Percentiles rank a stretch among this genome's conserved stretches.
Conservation (phyloP, 2,888 invertebrate species). For the Schizotus pectinicornis region DNA sequence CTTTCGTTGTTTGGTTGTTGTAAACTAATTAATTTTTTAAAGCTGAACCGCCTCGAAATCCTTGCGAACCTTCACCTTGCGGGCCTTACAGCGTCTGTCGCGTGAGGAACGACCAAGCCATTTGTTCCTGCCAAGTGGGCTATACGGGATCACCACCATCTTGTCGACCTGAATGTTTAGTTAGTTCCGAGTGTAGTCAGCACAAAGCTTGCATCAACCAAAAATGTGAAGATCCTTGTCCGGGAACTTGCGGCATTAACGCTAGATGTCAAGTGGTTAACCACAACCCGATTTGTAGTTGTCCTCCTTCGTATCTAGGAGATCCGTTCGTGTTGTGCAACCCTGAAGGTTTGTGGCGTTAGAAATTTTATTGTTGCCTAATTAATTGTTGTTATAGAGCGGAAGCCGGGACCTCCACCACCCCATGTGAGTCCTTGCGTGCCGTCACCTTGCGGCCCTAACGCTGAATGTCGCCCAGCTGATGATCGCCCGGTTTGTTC, state of each 20-base stretch:
- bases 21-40: neutral
- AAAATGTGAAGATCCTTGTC: conserved; percentile 69
- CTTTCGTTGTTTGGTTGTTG: neutral
- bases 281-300: conserved; percentile 70
- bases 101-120: conserved; percentile 63
- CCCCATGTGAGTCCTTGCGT: conserved; percentile 69
- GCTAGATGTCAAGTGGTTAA: conserved; percentile 66
- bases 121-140: conserved; percentile 67
- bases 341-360: conserved; percentile 52
- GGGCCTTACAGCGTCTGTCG: conserved; percentile 68
- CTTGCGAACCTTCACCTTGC: conserved; percentile 68
- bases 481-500: conserved; percentile 74
- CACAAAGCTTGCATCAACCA: conserved; percentile 68
- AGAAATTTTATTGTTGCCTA: neutral
- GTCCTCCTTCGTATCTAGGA: conserved; percentile 65
- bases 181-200: conserved; percentile 66
- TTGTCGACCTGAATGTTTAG: conserved; percentile 67
- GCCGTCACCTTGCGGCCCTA: conserved; percentile 75
- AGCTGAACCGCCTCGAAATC: conserved; percentile 58
- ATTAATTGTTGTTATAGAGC: conserved; percentile 4
- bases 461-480: conserved; percentile 69
- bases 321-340: conserved; percentile 66
- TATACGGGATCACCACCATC: conserved; percentile 66
- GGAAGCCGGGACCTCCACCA: conserved; percentile 44
- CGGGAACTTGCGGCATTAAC: conserved; percentile 65